These are phyloP conservation scores for Epirrhoe alternata DNA, from an alignment of 2,888 invertebrate genomes.

Conservation along the genomic window DNA sequence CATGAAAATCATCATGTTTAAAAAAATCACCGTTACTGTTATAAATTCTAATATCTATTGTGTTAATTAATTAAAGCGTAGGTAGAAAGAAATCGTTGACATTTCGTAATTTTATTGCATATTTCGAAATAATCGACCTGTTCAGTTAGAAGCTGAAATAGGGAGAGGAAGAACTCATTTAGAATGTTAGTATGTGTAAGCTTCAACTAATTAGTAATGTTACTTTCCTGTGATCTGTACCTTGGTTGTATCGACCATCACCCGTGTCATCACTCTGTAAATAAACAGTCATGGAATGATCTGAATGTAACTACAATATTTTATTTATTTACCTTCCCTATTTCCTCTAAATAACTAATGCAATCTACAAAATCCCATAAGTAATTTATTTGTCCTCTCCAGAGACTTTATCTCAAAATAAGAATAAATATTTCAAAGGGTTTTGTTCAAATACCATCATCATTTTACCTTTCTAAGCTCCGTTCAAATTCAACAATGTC, in stretches of 20 bases:
- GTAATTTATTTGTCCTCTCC: not conserved
- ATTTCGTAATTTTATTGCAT: slow-evolving; percentile 70
- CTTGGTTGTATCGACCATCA: slow-evolving; percentile 71
- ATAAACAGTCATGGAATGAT: slow-evolving; percentile 83
- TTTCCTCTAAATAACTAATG: not conserved
- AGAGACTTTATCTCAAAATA: not conserved
- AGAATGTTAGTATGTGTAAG: slow-evolving; percentile 53
- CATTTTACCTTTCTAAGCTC: not conserved
- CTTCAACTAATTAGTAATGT: slow-evolving; percentile 61
- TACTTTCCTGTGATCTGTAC: slow-evolving; percentile 75
- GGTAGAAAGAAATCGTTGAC: slow-evolving; percentile 63
- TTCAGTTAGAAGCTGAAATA: slow-evolving; percentile 42
- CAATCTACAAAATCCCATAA: not conserved
- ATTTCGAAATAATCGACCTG: slow-evolving; percentile 37
- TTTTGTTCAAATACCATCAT: not conserved
- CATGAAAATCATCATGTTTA: slow-evolving; percentile 67
- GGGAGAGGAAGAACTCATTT: slow-evolving; percentile 24
- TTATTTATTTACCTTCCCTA: slow-evolving; percentile 66
- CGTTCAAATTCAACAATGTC: not conserved
- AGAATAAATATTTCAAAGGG: not conserved
- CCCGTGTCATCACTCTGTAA: slow-evolving; percentile 77
- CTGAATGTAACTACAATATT: slow-evolving; percentile 75
- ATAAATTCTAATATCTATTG: slow-evolving; percentile 54
- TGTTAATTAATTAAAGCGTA: slow-evolving; percentile 41
- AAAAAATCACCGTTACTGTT: slow-evolving; percentile 44